Conservation (phyloP, 2,888 invertebrate species). For the Troglohyphantes excavatus region DNA sequence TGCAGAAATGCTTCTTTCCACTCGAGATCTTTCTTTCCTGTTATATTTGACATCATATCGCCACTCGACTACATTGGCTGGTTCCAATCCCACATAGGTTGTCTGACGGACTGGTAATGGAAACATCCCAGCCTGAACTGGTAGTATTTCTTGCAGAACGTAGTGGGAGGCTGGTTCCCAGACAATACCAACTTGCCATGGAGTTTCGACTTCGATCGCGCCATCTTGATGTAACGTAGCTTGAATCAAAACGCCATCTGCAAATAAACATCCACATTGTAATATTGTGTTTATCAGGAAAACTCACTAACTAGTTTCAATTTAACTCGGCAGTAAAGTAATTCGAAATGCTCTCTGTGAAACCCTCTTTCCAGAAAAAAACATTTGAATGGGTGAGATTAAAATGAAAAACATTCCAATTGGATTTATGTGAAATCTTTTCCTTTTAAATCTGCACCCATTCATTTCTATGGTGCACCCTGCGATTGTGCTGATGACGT, state of each 20-base stretch:
- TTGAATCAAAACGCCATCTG: conserved; percentile 77
- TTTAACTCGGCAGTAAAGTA: too few relatives aligned
- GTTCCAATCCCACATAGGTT: conserved; percentile 72
- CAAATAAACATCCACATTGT: not conserved
- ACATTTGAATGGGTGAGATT: too few relatives aligned
- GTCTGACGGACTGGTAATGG: conserved; percentile 79
- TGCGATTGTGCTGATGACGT: too few relatives aligned
- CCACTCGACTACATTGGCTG: conserved; percentile 78
- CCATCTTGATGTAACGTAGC: conserved; percentile 80
- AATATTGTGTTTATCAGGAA: too few relatives aligned
- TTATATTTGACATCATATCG: conserved; percentile 80
- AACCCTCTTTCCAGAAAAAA: too few relatives aligned
- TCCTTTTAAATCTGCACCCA: too few relatives aligned
- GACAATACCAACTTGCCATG: conserved; percentile 79
- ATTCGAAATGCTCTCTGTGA: too few relatives aligned
- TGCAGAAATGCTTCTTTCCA: conserved; percentile 78
- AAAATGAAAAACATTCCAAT: too few relatives aligned
- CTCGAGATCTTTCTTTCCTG: conserved; percentile 69
- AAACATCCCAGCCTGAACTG: conserved; percentile 80
- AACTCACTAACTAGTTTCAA: too few relatives aligned
- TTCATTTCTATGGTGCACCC: too few relatives aligned
- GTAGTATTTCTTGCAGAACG: conserved; percentile 79
- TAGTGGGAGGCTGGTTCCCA: conserved; percentile 80
- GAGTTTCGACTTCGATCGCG: conserved; percentile 79
- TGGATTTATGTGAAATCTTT: too few relatives aligned